Evolutionary conservation across 1,140 invertebrate genomes (phyloP).

Genomic region (Zaprionus ghesquierei): DNA sequence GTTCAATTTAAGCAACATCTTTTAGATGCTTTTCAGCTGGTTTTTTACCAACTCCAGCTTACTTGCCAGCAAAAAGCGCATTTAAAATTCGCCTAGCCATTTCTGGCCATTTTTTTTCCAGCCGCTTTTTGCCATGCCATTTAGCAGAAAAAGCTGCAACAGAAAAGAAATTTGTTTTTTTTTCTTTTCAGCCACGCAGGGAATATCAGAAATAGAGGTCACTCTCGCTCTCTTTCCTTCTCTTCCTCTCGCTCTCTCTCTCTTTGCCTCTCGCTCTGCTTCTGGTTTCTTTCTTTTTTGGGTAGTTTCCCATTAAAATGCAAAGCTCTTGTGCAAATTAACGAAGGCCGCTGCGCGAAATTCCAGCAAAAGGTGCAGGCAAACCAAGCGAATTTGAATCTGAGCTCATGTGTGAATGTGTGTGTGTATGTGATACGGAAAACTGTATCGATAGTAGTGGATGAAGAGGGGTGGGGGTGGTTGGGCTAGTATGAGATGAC

Average conservation of each 20-base stretch:
- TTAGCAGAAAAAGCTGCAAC: conserved; percentile 19
- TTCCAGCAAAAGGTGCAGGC: neutral
- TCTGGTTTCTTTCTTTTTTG: neutral
- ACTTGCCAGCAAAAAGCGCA: neutral
- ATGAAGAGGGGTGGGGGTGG: neutral
- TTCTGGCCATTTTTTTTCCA: neutral
- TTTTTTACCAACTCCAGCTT: too few relatives aligned
- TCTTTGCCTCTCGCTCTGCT: neutral
- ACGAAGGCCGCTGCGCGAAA: conserved; percentile 32
- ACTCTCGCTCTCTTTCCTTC: neutral
- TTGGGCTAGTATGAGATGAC: too few relatives aligned
- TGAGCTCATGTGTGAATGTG: neutral
- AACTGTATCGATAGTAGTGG: neutral
- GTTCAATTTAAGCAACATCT: neutral
- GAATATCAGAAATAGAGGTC: conserved; percentile 4
- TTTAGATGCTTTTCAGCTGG: too few relatives aligned
- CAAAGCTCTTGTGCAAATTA: conserved; percentile 56
- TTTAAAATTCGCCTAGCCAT: neutral
- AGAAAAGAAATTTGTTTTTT: conserved; percentile 19
- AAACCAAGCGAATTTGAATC: neutral
- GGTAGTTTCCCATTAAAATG: conserved; percentile 38
- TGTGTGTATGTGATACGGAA: conserved; percentile 2
- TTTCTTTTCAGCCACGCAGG: conserved; percentile 8
- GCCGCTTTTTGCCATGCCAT: conserved; percentile 13
- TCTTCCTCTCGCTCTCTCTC: neutral